Evolutionary conservation across 2,888 invertebrate species (phyloP).

Genomic region (Habroteleia sp.): DNA sequence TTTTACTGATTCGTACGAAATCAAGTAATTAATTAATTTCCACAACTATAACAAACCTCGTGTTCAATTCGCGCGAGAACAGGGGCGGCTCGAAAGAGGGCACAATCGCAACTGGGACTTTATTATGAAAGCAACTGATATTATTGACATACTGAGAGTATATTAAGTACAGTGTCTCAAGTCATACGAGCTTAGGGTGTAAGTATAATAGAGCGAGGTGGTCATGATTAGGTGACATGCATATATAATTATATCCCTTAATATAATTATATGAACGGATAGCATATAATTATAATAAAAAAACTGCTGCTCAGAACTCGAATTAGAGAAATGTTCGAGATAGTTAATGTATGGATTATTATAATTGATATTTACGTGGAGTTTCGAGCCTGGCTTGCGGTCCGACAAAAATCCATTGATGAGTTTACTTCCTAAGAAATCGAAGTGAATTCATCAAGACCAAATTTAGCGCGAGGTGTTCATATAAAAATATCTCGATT

Average conservation of each 20-base stretch:
- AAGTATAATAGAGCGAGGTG: slow-evolving; percentile 54
- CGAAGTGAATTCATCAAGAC: slow-evolving; percentile 15
- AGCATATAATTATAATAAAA: slow-evolving; percentile 59
- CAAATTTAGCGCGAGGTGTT: slow-evolving; percentile 11
- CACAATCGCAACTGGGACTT: slow-evolving; percentile 49
- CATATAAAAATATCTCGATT: slow-evolving; percentile 31
- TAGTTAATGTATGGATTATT: slow-evolving; percentile 55
- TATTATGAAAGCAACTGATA: slow-evolving; percentile 37
- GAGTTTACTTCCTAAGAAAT: slow-evolving; percentile 16
- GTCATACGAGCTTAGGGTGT: slow-evolving; percentile 62
- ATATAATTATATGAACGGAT: slow-evolving; percentile 61
- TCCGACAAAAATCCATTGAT: slow-evolving; percentile 20
- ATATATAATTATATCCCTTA: slow-evolving; percentile 54
- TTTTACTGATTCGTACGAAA: slow-evolving; percentile 11
- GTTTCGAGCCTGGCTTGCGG: slow-evolving; percentile 52
- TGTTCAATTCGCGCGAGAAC: slow-evolving; percentile 54
- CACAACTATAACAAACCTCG: slow-evolving; percentile 31
- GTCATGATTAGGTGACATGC: slow-evolving; percentile 47
- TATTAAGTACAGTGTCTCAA: slow-evolving; percentile 57
- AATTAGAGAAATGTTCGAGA: slow-evolving; percentile 55
- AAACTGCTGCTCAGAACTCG: slow-evolving; percentile 65
- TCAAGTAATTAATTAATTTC: slow-evolving; percentile 22
- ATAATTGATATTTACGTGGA: slow-evolving; percentile 36
- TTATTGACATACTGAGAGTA: slow-evolving; percentile 48
- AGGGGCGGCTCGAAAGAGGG: slow-evolving; percentile 54